Evolutionary conservation across 1,140 invertebrate species (phyloP).

Genomic region (Atopsyche davidsoni): DNA sequence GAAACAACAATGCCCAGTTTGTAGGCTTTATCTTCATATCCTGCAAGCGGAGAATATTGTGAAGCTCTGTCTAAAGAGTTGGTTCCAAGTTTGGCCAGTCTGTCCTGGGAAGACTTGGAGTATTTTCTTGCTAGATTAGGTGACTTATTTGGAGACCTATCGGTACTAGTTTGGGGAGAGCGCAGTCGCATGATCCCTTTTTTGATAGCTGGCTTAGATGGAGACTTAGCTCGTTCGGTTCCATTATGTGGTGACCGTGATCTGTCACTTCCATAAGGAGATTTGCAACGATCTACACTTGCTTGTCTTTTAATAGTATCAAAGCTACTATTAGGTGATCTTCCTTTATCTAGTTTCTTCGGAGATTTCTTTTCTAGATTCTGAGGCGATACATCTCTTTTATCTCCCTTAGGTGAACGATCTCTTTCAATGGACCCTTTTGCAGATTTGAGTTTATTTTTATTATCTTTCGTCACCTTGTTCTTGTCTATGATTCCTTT

Average conservation of each 20-base stretch:
- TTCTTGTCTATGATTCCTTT: conserved; percentile 38
- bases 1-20: conserved; percentile 49
- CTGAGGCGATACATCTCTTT: conserved; percentile 36
- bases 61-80: conserved; percentile 46
- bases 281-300: conserved; percentile 42
- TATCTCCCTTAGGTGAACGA: conserved; percentile 31
- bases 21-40: conserved; percentile 46
- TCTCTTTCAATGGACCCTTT: conserved; percentile 29
- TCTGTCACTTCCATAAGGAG: conserved; percentile 36
- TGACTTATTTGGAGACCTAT: conserved; percentile 45
- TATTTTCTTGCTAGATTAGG: conserved; percentile 42
- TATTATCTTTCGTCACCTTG: conserved; percentile 41
- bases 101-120: conserved; percentile 43
- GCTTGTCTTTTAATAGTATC: conserved; percentile 45
- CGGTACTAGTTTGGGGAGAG: conserved; percentile 45
- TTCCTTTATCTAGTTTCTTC: conserved; percentile 43
- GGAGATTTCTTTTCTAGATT: conserved; percentile 42
- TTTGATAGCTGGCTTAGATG: conserved; percentile 42
- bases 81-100: conserved; percentile 43
- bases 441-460: conserved; percentile 33
- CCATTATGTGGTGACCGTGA: conserved; percentile 45
- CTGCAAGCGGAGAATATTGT: conserved; percentile 46
- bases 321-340: conserved; percentile 40
- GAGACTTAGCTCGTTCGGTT: conserved; percentile 40
- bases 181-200: conserved; percentile 43